A percentile compares a stretch with the other conserved stretches of the same genome.
These are phyloP conservation scores for Bucco capensis DNA, from an alignment of 2,113 vertebrate species.

Conservation along the genomic window DNA sequence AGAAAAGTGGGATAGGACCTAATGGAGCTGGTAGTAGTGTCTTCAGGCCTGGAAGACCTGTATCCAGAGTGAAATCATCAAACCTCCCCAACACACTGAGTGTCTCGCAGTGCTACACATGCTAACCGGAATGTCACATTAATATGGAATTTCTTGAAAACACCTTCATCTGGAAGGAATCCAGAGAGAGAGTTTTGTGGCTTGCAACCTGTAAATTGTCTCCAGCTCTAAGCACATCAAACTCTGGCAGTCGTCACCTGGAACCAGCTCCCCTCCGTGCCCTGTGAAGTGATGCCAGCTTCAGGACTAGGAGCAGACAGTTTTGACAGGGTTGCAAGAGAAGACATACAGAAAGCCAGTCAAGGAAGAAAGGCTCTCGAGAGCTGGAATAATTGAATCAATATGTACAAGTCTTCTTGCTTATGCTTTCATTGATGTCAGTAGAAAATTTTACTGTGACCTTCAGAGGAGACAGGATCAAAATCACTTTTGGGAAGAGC, in stretches of 20 bases:
- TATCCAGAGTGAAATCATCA: neutral
- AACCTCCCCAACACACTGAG: accelerated
- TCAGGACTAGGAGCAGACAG: neutral
- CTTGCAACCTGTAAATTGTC: neutral
- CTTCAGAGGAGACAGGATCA: neutral
- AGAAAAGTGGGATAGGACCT: neutral
- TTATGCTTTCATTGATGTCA: neutral
- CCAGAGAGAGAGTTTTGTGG: neutral
- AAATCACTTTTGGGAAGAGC: neutral
- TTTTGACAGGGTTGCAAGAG: neutral
- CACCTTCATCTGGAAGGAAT: neutral
- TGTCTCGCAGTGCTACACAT: accelerated
- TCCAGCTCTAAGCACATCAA: neutral
- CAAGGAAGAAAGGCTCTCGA: neutral
- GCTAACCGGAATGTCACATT: neutral
- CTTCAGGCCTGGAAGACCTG: neutral
- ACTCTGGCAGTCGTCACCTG: neutral
- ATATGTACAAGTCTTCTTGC: neutral
- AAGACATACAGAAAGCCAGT: neutral
- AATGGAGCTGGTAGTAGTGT: neutral
- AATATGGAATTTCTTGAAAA: neutral
- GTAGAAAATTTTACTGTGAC: neutral
- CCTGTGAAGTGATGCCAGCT: neutral
- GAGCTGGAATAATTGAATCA: neutral
- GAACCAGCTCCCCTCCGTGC: neutral